Conservation (phyloP, 2,797 vertebrate species). For the Pipistrellus kuhlii region DNA sequence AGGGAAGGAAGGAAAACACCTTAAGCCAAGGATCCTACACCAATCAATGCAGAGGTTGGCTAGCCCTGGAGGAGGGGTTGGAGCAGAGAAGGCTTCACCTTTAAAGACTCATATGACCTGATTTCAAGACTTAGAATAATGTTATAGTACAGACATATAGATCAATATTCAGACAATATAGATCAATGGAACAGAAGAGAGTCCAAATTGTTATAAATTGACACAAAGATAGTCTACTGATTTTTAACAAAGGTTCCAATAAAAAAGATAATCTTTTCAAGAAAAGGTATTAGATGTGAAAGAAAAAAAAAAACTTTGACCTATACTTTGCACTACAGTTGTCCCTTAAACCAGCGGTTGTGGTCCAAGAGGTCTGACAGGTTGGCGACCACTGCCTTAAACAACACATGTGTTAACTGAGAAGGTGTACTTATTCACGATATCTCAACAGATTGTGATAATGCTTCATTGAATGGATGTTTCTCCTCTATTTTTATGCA, state of each 20-base stretch:
- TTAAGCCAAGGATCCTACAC: not conserved
- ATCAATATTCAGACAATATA: not conserved
- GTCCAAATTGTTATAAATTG: not conserved
- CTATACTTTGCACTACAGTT: not conserved
- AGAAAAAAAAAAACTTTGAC: not conserved
- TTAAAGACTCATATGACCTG: not conserved
- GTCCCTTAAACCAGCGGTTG: not conserved
- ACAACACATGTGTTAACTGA: not conserved
- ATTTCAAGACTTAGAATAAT: not conserved
- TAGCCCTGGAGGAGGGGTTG: not conserved
- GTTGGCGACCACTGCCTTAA: not conserved
- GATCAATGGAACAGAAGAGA: not conserved
- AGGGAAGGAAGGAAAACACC: not conserved
- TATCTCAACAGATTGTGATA: no score
- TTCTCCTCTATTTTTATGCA: no score
- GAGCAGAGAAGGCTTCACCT: not conserved
- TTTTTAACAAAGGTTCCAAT: not conserved
- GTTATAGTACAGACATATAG: not conserved
- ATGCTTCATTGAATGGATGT: no score
- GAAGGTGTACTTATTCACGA: not conserved
- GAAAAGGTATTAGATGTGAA: not conserved
- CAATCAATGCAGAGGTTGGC: not conserved
- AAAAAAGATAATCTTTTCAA: not conserved
- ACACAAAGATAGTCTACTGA: not conserved
- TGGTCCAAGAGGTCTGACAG: no score